Percentiles rank a stretch among this genome's conserved stretches.
Conservation (phyloP, 2,888 invertebrate species). For the Escarpia spicata region DNA sequence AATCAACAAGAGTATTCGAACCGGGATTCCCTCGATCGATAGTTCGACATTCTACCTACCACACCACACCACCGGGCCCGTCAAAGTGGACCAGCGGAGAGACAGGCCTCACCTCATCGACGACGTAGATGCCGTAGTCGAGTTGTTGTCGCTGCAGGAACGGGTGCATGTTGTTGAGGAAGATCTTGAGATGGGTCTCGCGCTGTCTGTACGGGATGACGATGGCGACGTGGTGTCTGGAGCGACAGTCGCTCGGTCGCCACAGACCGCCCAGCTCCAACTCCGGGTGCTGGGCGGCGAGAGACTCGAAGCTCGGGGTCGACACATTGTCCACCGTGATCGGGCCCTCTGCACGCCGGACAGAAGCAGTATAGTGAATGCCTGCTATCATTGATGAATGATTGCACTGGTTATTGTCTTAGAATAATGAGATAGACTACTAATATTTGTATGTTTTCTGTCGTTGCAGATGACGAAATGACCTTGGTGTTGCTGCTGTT, state of each 20-base stretch:
- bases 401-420: not conserved
- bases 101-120: constrained; percentile 78
- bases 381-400: not conserved
- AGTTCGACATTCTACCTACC: too few relatives aligned
- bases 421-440: not conserved
- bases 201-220: constrained; percentile 91
- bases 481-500: too few relatives aligned
- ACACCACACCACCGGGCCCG: too few relatives aligned
- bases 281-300: not conserved
- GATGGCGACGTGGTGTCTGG: constrained; percentile 87
- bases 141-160: constrained; percentile 90
- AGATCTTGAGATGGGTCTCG: constrained; percentile 83
- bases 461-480: too few relatives aligned
- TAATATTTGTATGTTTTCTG: too few relatives aligned
- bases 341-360: not conserved
- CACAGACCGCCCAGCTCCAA: constrained; percentile 74
- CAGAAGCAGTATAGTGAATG: not conserved
- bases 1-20: too few relatives aligned
- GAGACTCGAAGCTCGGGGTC: not conserved
- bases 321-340: not conserved
- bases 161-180: constrained; percentile 92
- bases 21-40: too few relatives aligned
- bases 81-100: too few relatives aligned
- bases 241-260: constrained; percentile 75
- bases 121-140: constrained; percentile 91